Base-by-base conservation (phyloP, 2,113 vertebrate species). In the Nannobrachium achirus region DNA sequence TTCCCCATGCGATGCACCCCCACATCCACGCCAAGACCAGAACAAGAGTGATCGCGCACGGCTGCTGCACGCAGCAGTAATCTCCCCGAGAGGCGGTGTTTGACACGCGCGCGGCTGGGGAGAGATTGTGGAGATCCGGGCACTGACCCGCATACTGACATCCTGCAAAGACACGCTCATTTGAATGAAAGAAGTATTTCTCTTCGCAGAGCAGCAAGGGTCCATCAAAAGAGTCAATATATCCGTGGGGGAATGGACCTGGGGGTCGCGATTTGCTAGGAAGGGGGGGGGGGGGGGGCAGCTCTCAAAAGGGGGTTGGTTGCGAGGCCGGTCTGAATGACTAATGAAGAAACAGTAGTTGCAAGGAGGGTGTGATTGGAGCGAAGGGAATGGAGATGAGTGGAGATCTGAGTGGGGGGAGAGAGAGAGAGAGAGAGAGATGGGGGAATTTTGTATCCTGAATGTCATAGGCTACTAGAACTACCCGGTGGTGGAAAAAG, bases 141-240 rank as follows among this genome's bases (percentile, higher is more conserved):
- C 89, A 89, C 86, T 86, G 87, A 90, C 90, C 82, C 72, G 18
- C 44, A 40, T 15, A 39, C 65, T 69, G 38, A 65, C 70, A 63
- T 77, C 74, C 72, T 63, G 63, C 45, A 62, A 79, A 65, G 72
- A 15, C 63, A 16, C 66, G 10, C 74, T 81, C 61, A 85, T 90
- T 89, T 91, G 63, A 89, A 90, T 90, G 75, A 85, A 84, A 75
- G 85, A 25, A 45, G 73, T 13, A 66, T 46, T 56, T 78, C 72
- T 84, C 83, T 81, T 86, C 52, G 75, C 63, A 69, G 71, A 80
- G 79, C 50, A 11, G 49, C 38, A 1, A 11, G 2, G 81, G 79
- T 67, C 72, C 71, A 72, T 88, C 79, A 82, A 72, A 79, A 53
- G 73, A 86, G 83, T 85, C 82, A 75, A 44, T 76, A 64, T 49